A percentile compares a stretch with the other conserved stretches of the same genome.
Evolutionary conservation across 35 echinoderm and acorn worm genomes (phyloP).

Genomic region (Hemicentrotus pulcherrimus): DNA sequence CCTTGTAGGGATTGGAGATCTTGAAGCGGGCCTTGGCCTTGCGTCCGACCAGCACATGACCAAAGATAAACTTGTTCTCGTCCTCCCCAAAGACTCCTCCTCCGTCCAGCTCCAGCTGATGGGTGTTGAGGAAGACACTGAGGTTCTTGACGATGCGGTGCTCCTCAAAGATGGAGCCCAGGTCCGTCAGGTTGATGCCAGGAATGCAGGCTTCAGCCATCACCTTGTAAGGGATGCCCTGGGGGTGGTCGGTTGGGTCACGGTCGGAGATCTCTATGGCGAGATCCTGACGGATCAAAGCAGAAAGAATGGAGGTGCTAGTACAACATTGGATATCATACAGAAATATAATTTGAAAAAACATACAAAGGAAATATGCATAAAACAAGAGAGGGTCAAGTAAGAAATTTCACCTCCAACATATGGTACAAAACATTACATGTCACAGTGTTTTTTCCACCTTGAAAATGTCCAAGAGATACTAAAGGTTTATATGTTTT

Average conservation of each 20-base stretch:
- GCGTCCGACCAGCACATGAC: constrained; percentile 89
- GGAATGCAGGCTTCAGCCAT: constrained; percentile 96
- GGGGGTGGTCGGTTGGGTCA: constrained; percentile 89
- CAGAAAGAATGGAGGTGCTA: too few relatives aligned
- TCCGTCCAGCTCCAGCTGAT: constrained; percentile 91
- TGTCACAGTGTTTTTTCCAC: too few relatives aligned
- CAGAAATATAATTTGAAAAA: too few relatives aligned
- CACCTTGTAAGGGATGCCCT: constrained; percentile 99
- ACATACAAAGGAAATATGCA: too few relatives aligned
- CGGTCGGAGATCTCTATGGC: constrained; percentile 95
- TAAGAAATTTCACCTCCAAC: too few relatives aligned
- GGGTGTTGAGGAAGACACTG: constrained; percentile 96
- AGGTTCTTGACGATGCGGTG: constrained; percentile 97
- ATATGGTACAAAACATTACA: too few relatives aligned
- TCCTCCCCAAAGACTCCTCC: constrained; percentile 97
- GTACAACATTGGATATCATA: too few relatives aligned
- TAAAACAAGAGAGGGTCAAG: too few relatives aligned
- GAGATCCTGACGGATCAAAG: constrained; percentile 65
- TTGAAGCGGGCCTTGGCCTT: constrained; percentile 94
- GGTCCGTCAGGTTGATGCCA: constrained; percentile 86
- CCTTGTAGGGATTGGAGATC: constrained; percentile 97
- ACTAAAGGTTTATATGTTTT: too few relatives aligned
- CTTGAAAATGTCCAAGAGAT: too few relatives aligned
- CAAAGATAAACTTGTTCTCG: constrained; percentile 98
- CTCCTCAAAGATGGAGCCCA: constrained; percentile 95